Evolutionary conservation across 2,113 vertebrate genomes (phyloP), one percentile per base, ranked within the genome.

Genomic region (Ochotona princeps): DNA sequence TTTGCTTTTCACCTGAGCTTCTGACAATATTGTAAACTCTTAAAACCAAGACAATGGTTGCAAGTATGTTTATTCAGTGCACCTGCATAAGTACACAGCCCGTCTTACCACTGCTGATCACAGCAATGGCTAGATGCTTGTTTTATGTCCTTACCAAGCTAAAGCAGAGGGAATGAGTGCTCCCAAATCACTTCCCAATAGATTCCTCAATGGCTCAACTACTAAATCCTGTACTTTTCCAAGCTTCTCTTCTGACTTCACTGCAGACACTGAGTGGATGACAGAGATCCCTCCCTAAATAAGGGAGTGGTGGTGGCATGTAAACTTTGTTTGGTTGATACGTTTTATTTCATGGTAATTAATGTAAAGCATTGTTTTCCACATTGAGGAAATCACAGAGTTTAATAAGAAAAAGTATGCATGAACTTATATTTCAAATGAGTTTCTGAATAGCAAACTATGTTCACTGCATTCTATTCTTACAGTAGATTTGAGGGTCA

Each of bases 391-490:
- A 61, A 81, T 61, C 44, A 74, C 7, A 84, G 57, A 90, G 6
- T 4, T 80, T 65, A 61, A 11, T 30, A 82, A 87, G 32, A 5
- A 84, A 89, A 66, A 66, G 78, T 20, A 93, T 44, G 18, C 4
- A 63, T 49, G 25, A 65, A 9, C 83, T 91, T 51, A 60, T 12
- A 74, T 44, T 92, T 92, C n/a, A 92, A 81, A 76, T 6, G n/a
- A 72, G 74, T 32, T 32, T 89, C 7, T 21, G 28, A 38, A 35
- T 70, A 49, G 54, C 8, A 66, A 90, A 57, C 32, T 70, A 23
- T 0, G 0, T 61, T 84, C 2, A 67, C 23, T 67, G 10, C 5
- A 21, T 7, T 76, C 20, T 63, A 38, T 26, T 63, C 7, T 51
- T 79, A 61, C 47, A 20, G 5, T 25, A 57, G n/a, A 69, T 76